phyloP scores from a whole-genome alignment of 2,113 vertebrate species.

The Mystacornis crossleyi region DNA sequence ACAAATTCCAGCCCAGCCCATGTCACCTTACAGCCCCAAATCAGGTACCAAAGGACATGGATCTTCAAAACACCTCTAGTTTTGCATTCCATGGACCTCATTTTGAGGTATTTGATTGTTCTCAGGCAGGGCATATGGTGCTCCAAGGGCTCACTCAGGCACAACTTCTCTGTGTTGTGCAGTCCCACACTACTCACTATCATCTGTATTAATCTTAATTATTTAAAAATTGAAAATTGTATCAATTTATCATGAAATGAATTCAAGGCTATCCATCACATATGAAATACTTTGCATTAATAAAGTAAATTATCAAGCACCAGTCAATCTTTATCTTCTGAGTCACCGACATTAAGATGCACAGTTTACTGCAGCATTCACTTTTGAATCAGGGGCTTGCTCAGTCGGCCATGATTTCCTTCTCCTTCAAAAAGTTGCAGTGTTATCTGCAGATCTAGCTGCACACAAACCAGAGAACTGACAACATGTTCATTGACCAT shows the following conservation, averaged over 20 bases:
- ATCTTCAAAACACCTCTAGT: neutral
- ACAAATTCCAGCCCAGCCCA: neutral
- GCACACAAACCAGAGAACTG: neutral
- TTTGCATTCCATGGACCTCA: neutral
- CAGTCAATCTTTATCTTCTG: neutral
- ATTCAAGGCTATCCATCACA: neutral
- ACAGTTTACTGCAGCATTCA: neutral
- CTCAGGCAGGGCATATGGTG: neutral
- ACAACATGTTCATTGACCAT: neutral
- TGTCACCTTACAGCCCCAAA: neutral
- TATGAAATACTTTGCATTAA: neutral
- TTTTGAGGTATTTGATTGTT: neutral
- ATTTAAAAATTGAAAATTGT: neutral
- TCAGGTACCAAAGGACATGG: neutral
- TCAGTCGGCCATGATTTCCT: neutral
- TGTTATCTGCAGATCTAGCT: neutral
- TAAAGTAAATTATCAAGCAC: neutral
- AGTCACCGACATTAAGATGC: neutral
- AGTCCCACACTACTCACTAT: neutral
- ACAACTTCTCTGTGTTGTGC: neutral
- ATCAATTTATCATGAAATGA: neutral
- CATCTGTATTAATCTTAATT: neutral
- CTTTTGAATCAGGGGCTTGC: neutral
- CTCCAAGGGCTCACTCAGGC: neutral
- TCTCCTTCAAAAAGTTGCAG: neutral